Evolutionary conservation across 2,797 vertebrate genomes (phyloP), one percentile per base, ranked within the genome.

Genomic region (Artibeus lituratus): DNA sequence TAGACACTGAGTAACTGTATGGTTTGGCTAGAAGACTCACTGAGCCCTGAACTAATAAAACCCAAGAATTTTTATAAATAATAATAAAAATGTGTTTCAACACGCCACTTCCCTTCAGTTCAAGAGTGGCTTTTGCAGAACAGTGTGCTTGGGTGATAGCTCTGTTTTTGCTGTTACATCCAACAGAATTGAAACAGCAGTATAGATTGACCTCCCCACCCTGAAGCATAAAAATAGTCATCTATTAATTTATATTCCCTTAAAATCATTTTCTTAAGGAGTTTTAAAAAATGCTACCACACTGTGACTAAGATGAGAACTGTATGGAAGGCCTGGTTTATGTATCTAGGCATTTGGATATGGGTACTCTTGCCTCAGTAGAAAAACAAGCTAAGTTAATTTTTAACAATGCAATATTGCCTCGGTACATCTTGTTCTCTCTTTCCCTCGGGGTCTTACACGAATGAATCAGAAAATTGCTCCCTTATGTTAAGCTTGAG

Each of bases 381-480:
- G 97, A 94, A 98, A 98, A 98, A 91, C 96, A 98, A 98, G 98
- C 96, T 89, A 96, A 97, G 96, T 98, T 98, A 98, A 98, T 98
- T 98, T 98, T 98, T 96, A 98, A 98, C 98, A 98, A 98, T 98
- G 97, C 95, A 89, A 91, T 95, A 96, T 97, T 98, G 98, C 98
- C 97, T 98, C 98, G 97, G 97, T 98, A 98, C 97, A 97, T 98
- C 97, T 98, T 98, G 98, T 98, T 98, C 94, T 95, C 70, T 94
- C 97, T 98, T 98, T 98, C 98, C 98, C 98, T 98, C 97, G n/a
- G 98, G 98, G 98, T 98, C 98, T 98, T 98, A 98, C 95, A 98
- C 76, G 98, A 98, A 98, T 98, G 98, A 98, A 98, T 98, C 97
- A 98, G 98, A 98, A 99, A 99, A 98, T 98, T 98, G 98, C 88